Conservation (phyloP, 2,888 invertebrate species). For the Deroplatys truncata region DNA sequence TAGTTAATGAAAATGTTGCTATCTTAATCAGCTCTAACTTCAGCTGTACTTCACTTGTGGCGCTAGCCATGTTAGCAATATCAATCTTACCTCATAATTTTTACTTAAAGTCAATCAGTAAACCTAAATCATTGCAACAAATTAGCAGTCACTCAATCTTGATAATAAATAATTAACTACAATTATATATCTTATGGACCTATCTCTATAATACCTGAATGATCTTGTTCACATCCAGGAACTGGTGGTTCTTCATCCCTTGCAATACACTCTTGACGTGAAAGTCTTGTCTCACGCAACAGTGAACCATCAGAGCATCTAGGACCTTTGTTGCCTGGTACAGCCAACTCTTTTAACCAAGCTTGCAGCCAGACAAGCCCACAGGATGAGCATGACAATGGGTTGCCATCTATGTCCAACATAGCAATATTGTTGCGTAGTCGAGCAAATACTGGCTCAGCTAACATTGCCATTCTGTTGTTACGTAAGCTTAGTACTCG, state of each 20-base stretch:
- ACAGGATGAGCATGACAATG: slow-evolving; percentile 75
- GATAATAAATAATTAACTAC: too few species aligned
- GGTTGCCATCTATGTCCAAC: slow-evolving; percentile 82
- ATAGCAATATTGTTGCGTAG: slow-evolving; percentile 76
- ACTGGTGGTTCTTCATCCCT: slow-evolving; percentile 47
- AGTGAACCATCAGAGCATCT: slow-evolving; percentile 74
- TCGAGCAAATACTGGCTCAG: slow-evolving; percentile 69
- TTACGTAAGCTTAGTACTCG: slow-evolving; percentile 72
- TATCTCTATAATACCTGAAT: background rate
- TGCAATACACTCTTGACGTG: slow-evolving; percentile 61
- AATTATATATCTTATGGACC: too few species aligned
- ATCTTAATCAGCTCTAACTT: too few species aligned
- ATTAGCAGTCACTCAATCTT: too few species aligned
- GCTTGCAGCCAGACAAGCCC: slow-evolving; percentile 77
- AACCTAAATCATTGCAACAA: too few species aligned
- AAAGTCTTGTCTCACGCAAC: slow-evolving; percentile 67
- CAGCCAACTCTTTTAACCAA: slow-evolving; percentile 68
- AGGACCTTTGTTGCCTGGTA: slow-evolving; percentile 55
- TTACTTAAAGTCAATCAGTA: too few species aligned
- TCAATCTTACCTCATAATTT: too few species aligned
- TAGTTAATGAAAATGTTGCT: too few species aligned
- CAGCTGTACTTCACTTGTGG: too few species aligned
- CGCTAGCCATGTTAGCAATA: too few species aligned
- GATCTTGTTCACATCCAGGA: slow-evolving; percentile 61
- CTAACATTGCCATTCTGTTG: slow-evolving; percentile 69